These are phyloP conservation scores for Athalia cordata DNA, from an alignment of 2,888 invertebrate species.

Conservation along the genomic window DNA sequence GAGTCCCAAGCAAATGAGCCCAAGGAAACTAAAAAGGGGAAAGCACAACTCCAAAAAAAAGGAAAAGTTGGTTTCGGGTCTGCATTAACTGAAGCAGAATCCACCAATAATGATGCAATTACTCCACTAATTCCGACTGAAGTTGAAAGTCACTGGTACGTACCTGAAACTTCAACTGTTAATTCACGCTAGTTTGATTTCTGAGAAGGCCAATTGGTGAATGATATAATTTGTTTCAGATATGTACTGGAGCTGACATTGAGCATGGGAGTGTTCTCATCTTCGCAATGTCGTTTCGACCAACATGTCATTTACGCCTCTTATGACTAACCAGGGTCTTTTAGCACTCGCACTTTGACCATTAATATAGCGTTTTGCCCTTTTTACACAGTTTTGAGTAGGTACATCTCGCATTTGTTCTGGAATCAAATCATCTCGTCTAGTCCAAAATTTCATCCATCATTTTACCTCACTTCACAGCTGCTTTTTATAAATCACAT, in stretches of 20 bases:
- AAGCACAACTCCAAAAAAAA: slow-evolving; percentile 38
- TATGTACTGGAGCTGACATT: slow-evolving; percentile 5
- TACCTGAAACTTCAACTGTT: background rate
- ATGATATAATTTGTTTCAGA: slow-evolving; percentile 20
- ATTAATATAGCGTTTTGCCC: background rate
- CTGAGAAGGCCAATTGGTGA: background rate
- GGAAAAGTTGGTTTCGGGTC: slow-evolving; percentile 26
- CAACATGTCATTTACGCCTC: background rate
- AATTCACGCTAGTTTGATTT: background rate
- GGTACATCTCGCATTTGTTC: background rate
- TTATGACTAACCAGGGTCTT: slow-evolving; percentile 1
- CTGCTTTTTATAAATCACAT: slow-evolving; percentile 5
- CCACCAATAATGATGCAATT: background rate
- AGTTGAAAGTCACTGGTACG: slow-evolving; percentile 25
- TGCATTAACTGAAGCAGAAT: slow-evolving; percentile 27
- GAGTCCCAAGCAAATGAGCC: slow-evolving; percentile 43
- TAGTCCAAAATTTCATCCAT: slow-evolving; percentile 15
- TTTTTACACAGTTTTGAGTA: slow-evolving; percentile 10
- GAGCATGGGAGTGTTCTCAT: background rate
- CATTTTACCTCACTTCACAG: slow-evolving; percentile 22
- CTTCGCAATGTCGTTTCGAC: background rate
- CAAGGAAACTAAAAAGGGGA: slow-evolving; percentile 45
- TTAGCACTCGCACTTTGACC: slow-evolving; percentile 18
- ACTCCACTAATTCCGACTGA: background rate
- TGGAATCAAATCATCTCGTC: slow-evolving; percentile 22